Evolutionary conservation across 2,113 vertebrate genomes (phyloP).

Genomic region (Sceloporus undulatus): DNA sequence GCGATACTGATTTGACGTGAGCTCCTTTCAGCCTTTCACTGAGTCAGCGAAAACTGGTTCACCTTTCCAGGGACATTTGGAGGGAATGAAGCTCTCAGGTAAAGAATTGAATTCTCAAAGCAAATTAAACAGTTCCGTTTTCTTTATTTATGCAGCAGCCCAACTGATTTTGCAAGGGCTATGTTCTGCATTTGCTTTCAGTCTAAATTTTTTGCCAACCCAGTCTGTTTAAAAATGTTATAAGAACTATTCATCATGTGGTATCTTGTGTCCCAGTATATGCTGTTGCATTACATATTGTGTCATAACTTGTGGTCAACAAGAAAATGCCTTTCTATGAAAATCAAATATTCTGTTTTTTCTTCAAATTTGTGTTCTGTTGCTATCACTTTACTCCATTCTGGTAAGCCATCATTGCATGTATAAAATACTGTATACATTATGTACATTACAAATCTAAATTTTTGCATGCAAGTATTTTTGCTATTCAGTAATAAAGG

Average conservation of each 20-base stretch:
- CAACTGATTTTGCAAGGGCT: slow-evolving; percentile 51
- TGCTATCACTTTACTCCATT: slow-evolving; percentile 52
- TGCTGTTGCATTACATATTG: slow-evolving; percentile 47
- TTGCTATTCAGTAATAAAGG: slow-evolving; percentile 79
- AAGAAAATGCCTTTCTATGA: background rate
- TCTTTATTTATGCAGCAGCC: background rate
- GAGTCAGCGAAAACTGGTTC: background rate
- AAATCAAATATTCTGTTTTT: slow-evolving; percentile 41
- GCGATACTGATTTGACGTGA: slow-evolving; percentile 31
- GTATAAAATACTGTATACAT: slow-evolving; percentile 58
- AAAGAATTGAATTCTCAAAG: background rate
- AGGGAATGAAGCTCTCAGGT: slow-evolving; percentile 19
- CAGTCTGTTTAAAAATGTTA: slow-evolving; percentile 39
- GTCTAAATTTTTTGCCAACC: slow-evolving; percentile 45
- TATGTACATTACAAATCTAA: slow-evolving; percentile 63
- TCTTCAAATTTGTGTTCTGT: slow-evolving; percentile 53
- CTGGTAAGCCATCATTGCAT: slow-evolving; percentile 58
- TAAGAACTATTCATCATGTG: slow-evolving; percentile 10
- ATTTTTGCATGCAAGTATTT: slow-evolving; percentile 68
- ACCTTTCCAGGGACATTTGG: slow-evolving; percentile 7
- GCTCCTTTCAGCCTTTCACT: background rate
- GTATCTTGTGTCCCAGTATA: slow-evolving; percentile 14
- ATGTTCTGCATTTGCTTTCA: slow-evolving; percentile 44
- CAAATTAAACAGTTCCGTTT: background rate
- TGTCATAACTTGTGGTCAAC: slow-evolving; percentile 20